Evolutionary conservation across 2,113 vertebrate species (phyloP).

Genomic region (Gadus chalcogrammus): DNA sequence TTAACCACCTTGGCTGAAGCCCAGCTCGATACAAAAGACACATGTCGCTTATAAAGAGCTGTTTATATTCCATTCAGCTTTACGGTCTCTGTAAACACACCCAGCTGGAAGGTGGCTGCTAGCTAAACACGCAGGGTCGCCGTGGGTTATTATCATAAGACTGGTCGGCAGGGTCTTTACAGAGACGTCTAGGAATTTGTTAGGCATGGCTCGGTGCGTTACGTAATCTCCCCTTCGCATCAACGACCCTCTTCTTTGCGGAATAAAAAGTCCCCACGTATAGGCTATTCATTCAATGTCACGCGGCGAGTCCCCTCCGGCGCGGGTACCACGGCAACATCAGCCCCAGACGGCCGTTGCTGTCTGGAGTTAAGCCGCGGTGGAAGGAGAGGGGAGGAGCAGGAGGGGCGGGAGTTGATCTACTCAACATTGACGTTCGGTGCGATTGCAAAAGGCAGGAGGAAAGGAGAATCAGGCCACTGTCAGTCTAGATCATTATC

Average conservation of each 20-base stretch:
- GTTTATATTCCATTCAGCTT: constrained; percentile 65
- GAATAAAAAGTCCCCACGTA: constrained; percentile 35
- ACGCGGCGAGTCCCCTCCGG: constrained; percentile 19
- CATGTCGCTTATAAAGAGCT: constrained; percentile 41
- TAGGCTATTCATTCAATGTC: constrained; percentile 32
- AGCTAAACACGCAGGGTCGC: constrained; percentile 19
- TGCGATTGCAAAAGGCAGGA: constrained; percentile 35
- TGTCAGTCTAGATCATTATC: constrained; percentile 68
- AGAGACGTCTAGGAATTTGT: constrained; percentile 32
- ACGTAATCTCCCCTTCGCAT: constrained; percentile 40
- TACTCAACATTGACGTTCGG: constrained; percentile 36
- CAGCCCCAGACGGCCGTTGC: constrained; percentile 9
- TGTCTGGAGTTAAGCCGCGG: neutral
- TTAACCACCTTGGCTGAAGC: constrained; percentile 22
- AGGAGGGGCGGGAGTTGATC: constrained; percentile 33
- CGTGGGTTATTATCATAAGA: constrained; percentile 38
- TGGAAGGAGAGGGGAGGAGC: constrained; percentile 11
- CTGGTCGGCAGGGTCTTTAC: constrained; percentile 23
- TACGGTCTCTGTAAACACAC: constrained; percentile 54
- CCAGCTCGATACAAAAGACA: constrained; percentile 35
- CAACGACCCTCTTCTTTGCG: constrained; percentile 39
- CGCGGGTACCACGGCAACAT: constrained; percentile 22
- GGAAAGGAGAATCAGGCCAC: constrained; percentile 55
- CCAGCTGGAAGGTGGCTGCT: constrained; percentile 38
- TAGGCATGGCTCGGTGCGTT: constrained; percentile 33